Evolutionary conservation across 2,113 vertebrate species (phyloP).

Genomic region (Microcebus lehilahytsara): DNA sequence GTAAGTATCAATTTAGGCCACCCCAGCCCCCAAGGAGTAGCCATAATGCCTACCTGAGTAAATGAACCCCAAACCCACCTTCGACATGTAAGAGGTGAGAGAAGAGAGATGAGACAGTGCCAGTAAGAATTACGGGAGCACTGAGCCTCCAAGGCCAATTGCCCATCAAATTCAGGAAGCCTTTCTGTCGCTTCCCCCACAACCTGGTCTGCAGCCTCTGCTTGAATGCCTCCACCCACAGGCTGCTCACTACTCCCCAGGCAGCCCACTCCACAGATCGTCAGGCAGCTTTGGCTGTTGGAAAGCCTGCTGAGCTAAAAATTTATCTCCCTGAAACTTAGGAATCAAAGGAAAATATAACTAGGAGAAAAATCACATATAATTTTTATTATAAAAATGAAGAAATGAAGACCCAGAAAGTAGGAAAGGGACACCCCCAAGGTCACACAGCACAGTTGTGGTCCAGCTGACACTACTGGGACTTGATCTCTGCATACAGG

Average conservation of each 20-base stretch:
- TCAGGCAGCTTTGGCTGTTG: rapidly evolving
- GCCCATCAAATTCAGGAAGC: neutral
- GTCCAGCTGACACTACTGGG: neutral
- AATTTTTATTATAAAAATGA: neutral
- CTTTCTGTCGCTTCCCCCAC: neutral
- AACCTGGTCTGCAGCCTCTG: neutral
- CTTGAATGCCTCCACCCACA: neutral
- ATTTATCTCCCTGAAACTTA: neutral
- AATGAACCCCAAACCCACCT: neutral
- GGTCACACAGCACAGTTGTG: neutral
- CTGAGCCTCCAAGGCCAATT: neutral
- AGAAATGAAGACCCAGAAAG: neutral
- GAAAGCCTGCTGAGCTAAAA: neutral
- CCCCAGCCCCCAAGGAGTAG: neutral
- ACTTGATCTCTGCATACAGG: neutral
- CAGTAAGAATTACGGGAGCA: neutral
- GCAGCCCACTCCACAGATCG: too few species aligned
- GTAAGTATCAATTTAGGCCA: neutral
- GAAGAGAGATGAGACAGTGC: neutral
- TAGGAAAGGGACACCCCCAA: neutral
- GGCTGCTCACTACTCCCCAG: neutral
- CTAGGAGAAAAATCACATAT: neutral
- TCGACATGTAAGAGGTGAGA: rapidly evolving
- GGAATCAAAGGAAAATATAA: neutral
- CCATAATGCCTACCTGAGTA: neutral